phyloP scores from a whole-genome alignment of 2,797 vertebrate species.

The Crax fasciolata region DNA sequence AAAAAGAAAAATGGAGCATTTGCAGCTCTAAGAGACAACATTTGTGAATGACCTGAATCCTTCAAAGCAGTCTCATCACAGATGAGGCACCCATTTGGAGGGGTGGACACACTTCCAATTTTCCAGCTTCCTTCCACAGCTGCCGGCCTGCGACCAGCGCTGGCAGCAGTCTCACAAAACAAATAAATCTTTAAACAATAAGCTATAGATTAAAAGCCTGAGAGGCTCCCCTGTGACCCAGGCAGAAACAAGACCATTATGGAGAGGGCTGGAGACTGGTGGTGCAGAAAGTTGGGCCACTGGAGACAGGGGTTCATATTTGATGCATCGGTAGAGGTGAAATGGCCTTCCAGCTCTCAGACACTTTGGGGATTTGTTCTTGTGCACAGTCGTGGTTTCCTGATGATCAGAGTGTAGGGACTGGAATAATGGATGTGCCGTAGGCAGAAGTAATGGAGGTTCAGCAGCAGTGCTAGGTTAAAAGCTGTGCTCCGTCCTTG shows the following conservation, averaged over 20 bases:
- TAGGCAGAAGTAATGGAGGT: background rate
- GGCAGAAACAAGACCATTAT: constrained; percentile 48
- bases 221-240: constrained; percentile 37
- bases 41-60: background rate
- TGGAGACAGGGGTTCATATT: constrained; percentile 47
- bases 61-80: background rate
- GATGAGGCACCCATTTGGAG: background rate
- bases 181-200: constrained; percentile 71
- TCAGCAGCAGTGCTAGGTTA: background rate
- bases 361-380: constrained; percentile 51
- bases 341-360: background rate
- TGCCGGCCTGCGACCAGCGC: background rate
- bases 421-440: constrained; percentile 4
- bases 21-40: background rate
- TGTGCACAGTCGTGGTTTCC: fast-evolving
- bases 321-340: constrained; percentile 71
- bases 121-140: background rate
- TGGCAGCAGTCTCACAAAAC: background rate
- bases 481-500: background rate
- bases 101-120: background rate
- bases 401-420: background rate
- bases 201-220: constrained; percentile 61
- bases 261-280: background rate
- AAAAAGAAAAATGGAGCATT: constrained; percentile 3
- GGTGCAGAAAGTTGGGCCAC: constrained; percentile 57